Evolutionary conservation across 2,797 vertebrate genomes (phyloP).

Genomic region (Miichthys miiuy): DNA sequence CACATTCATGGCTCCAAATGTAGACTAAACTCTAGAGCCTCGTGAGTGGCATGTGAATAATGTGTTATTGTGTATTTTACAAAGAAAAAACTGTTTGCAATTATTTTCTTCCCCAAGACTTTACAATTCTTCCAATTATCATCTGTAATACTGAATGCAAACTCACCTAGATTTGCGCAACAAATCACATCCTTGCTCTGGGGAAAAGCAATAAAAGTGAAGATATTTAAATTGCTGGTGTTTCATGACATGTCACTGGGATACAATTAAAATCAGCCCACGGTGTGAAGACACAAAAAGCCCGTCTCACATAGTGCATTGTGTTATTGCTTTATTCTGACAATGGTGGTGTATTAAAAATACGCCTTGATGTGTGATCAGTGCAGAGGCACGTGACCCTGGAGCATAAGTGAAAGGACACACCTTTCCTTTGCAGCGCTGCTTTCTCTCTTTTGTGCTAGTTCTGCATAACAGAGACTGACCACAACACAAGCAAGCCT

Average conservation of each 20-base stretch:
- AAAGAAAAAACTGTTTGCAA: background rate
- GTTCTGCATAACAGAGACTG: slow-evolving; percentile 49
- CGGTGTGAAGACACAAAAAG: slow-evolving; percentile 49
- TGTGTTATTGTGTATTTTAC: slow-evolving; percentile 38
- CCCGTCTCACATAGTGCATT: slow-evolving; percentile 14
- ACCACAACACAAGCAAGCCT: slow-evolving; percentile 57
- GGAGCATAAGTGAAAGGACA: slow-evolving; percentile 71
- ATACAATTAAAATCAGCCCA: slow-evolving; percentile 56
- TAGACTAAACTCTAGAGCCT: slow-evolving; percentile 22
- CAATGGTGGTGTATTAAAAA: slow-evolving; percentile 39
- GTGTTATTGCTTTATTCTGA: slow-evolving; percentile 44
- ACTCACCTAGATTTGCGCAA: slow-evolving; percentile 55
- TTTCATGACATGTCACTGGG: slow-evolving; percentile 50
- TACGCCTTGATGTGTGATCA: slow-evolving; percentile 54
- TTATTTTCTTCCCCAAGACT: slow-evolving; percentile 28
- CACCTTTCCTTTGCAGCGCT: slow-evolving; percentile 75
- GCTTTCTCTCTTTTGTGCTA: slow-evolving; percentile 41
- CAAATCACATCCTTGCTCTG: slow-evolving; percentile 50
- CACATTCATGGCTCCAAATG: slow-evolving; percentile 29
- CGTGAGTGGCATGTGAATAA: slow-evolving; percentile 19
- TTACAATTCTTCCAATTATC: slow-evolving; percentile 49
- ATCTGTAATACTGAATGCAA: slow-evolving; percentile 52
- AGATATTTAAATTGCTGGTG: slow-evolving; percentile 53
- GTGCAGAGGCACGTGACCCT: slow-evolving; percentile 57
- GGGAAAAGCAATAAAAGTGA: slow-evolving; percentile 58